Conservation (phyloP, 2,888 invertebrate genomes). For the Philopedon plagiatum region DNA sequence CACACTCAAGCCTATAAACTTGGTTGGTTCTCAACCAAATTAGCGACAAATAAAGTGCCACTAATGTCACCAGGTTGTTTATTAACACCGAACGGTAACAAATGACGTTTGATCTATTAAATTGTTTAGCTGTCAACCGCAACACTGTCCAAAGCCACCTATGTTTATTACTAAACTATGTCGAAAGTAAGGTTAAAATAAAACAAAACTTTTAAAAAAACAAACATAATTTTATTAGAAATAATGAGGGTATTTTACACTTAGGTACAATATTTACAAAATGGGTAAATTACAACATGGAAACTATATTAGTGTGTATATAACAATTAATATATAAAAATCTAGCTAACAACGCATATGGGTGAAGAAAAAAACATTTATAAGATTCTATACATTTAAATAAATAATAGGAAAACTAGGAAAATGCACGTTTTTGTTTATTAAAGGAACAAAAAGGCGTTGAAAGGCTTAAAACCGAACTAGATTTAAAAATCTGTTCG, state of each 20-base stretch:
- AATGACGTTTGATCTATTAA: too few species aligned
- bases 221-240: constrained; percentile 66
- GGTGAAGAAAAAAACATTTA: neutral
- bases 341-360: constrained; percentile 31
- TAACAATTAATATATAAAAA: constrained; percentile 45
- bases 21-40: too few species aligned
- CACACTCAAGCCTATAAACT: too few species aligned
- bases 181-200: constrained; percentile 1
- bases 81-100: too few species aligned
- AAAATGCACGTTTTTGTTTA: neutral
- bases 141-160: too few species aligned
- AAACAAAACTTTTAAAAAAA: constrained; percentile 56
- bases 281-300: constrained; percentile 41
- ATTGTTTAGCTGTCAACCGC: too few species aligned
- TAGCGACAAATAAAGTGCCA: too few species aligned
- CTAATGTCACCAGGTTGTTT: too few species aligned
- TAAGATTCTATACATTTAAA: neutral
- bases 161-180: neutral
- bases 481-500: neutral
- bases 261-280: constrained; percentile 46
- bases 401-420: constrained; percentile 1
- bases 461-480: neutral
- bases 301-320: constrained; percentile 30
- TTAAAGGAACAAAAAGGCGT: neutral
- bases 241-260: constrained; percentile 64